A percentile compares a stretch with the other conserved stretches of the same genome.
These are phyloP conservation scores for Oryzaephilus surinamensis DNA, from an alignment of 1,140 invertebrate genomes.

Conservation along the genomic window DNA sequence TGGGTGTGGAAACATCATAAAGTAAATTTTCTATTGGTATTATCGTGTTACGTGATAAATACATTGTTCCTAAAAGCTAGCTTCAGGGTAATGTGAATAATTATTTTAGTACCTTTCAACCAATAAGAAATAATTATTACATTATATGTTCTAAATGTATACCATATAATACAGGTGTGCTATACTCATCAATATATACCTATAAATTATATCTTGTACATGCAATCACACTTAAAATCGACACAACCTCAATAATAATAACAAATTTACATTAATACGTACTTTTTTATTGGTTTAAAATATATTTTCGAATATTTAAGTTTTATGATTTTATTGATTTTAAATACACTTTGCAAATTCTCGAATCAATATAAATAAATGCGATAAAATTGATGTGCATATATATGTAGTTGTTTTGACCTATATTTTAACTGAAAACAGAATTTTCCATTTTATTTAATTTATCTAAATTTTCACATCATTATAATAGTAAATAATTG, in stretches of 20 bases:
- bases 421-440: not conserved
- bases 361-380: not conserved
- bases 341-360: no score
- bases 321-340: no score
- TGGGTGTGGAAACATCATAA: slow-evolving; percentile 15
- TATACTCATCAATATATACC: not conserved
- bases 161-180: not conserved
- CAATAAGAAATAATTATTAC: no score
- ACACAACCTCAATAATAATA: no score
- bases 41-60: slow-evolving; percentile 3
- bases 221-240: no score
- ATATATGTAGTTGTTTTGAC: no score
- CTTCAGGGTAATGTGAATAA: slow-evolving; percentile 3
- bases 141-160: not conserved
- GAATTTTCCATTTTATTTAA: not conserved
- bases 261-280: no score
- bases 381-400: not conserved
- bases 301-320: no score
- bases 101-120: not conserved
- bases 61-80: slow-evolving; percentile 11
- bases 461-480: not conserved
- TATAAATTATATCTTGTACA: not conserved
- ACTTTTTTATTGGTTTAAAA: no score
- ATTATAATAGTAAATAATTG: not conserved
- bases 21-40: slow-evolving; percentile 14